Base-by-base conservation (phyloP, 2,888 invertebrate genomes). In the Myathropa florea region DNA sequence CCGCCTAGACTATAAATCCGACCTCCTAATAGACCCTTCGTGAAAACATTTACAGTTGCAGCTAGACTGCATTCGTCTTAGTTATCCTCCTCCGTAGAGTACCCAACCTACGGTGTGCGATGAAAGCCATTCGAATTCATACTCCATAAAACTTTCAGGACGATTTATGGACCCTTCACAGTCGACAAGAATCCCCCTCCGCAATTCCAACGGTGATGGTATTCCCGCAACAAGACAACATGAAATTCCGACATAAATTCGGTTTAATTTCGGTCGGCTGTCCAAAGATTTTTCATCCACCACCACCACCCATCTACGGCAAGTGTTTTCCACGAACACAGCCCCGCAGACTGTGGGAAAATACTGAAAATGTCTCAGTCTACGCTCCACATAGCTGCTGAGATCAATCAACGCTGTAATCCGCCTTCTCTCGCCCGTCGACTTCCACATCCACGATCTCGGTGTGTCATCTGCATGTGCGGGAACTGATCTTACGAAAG, bases 361-460 rank as follows among this genome's bases (percentile, higher is more conserved):
- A 86, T 83, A 75, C 73, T 79, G 70, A 78, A 83, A 79, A 79
- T 72, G 77, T 85, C 85, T 53, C 67, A 46, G 65, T 65, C 46
- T 59, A 28, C 78, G 77, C 86, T 86, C 60, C 83, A 75, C 75
- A 83, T 86, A 86, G 83, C 86, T 86, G 86, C 86, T 83, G 86
- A 86, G 83, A 86, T 86, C 86, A 86, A 86, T 86, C 86, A 86
- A 83, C 86, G 75, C 46, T 79, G 78, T 83, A 78, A 79, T 71
- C 86, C 78, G 86, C 86, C 71, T 70, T 26, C 30, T 77, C 30
- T 14, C 30, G 36, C 70, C 67, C 63, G 26, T 64, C 77, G 28
- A 10, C 60, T 39, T 24, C 64, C 39, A 59, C 79, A 36, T 53
- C 61, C 59, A 33, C 36, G 53, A 3, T 7, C 68, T 59, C 57